These are phyloP conservation scores for Temnothorax unifasciatus DNA, from an alignment of 2,888 invertebrate species.

Conservation along the genomic window DNA sequence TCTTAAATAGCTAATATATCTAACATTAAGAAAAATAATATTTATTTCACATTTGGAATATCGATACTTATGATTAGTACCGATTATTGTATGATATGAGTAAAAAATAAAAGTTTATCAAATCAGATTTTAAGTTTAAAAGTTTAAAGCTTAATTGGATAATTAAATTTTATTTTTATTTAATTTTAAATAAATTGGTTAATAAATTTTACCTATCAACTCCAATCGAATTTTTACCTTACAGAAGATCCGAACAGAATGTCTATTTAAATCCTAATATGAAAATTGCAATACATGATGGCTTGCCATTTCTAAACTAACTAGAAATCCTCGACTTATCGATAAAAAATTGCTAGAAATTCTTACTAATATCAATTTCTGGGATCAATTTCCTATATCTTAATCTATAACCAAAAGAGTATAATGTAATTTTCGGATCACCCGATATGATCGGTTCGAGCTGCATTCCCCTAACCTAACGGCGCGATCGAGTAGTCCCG, in stretches of 20 bases:
- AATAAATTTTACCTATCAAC: neutral
- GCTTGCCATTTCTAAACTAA: neutral
- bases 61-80: neutral
- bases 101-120: neutral
- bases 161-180: neutral
- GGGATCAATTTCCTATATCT: neutral
- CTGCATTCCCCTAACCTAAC: constrained; percentile 1
- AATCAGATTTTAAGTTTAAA: neutral
- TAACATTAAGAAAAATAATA: neutral
- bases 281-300: neutral
- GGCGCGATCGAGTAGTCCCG: constrained; percentile 37
- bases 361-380: neutral
- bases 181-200: neutral
- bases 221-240: neutral
- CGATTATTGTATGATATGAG: neutral
- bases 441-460: constrained; percentile 29
- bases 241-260: neutral
- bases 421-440: constrained; percentile 15
- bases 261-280: constrained; percentile 1
- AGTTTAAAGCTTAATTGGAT: neutral
- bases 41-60: neutral
- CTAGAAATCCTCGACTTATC: neutral
- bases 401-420: neutral
- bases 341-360: neutral
- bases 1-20: neutral